Base-by-base conservation (phyloP, 2,888 invertebrate species). In the Idaea straminata region DNA sequence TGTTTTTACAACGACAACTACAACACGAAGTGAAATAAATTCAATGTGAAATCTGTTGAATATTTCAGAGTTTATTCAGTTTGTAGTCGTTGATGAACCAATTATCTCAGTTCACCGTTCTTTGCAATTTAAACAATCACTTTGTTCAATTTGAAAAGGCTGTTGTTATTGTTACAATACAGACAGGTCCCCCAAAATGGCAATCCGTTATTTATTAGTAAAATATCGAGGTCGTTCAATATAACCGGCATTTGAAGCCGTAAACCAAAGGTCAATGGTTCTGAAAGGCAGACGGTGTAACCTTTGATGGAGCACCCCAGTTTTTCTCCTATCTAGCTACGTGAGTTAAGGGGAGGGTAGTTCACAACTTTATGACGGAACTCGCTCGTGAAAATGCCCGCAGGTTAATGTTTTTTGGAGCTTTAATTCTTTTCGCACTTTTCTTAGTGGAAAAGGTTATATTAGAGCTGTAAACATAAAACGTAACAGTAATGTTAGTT, bases 261-360 rank as follows among this genome's bases (percentile, higher is more conserved):
- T 77, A 77, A 80, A 78, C 72, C 69, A 79, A 82, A 83, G 83
- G 82, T 81, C 80, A 76, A 66, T 67, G 70, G 65, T 65, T 74
- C 66, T 73, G 73, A 74, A 75, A 70, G 72, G 72, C 72, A 60
- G 64, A 61, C 62, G 65, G 34, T 68, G 66, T 72, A 70, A 74
- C 74, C 72, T 74, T 76, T 70, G 73, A 72, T 69, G 65, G 69
- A 36, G 64, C 66, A 35, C 67, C 66, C 66, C 38, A 25, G 62
- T 59, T 61, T 38, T 34, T 59, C 62, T 67, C 62, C 35, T 61
- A 25, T 57, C 15, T 59, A 59, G 58, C 35, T 36, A 57, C 61
- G 61, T 38, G 36, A 62, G 36, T 13, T 61, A 59, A 35, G 66
- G 62, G 62, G 59, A 59, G 59, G 15, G n/a, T 63, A n/a, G 63